Base-by-base conservation (phyloP, 2,888 invertebrate genomes). In the Synanthedon myopaeformis region DNA sequence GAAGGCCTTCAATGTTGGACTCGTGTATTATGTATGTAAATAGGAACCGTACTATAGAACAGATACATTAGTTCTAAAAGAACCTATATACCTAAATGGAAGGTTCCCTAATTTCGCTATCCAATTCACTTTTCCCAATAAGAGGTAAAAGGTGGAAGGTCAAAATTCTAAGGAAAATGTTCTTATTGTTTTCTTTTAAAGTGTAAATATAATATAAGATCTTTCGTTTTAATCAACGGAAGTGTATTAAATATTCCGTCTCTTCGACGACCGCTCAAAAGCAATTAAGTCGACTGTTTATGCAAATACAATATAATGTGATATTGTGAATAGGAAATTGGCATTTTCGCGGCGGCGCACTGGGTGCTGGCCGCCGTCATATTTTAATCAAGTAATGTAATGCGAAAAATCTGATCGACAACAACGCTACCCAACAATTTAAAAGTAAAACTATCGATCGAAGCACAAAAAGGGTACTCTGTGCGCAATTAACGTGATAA, bases 371-470 rank as follows among this genome's bases (percentile, higher is more conserved):
- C 55, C 54, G 53, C 57, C 57, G 68, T 67, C 67, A 65, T 69
- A 68, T 69, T 71, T 74, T 75, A 76, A 73, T 76, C 70, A 68
- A 65, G 64, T 74, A 74, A 52, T 51, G 48, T 74, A 73, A 80
- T 79, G 77, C 77, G 70, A 83, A 80, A 80, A 79, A 79, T 78
- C 74, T 70, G 72, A 78, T 76, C 69, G 69, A 76, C 65, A 35
- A 69, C 72, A 76, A 74, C 72, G 64, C 70, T 74, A 74, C 69
- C 69, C 72, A 45, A 72, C 68, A 68, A 35, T 74, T 78, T 74
- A 80, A 81, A 79, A 67, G 71, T 75, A 76, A 35, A 79, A 81
- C 76, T 86, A 86, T 86, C 77, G 86, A 85, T 85, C 84, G 77
- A 81, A 78, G 76, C 75, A 77, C 72, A 78, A 72, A 79, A 79